Evolutionary conservation across 2,888 invertebrate species (phyloP).

Genomic region (Patella caerulea): DNA sequence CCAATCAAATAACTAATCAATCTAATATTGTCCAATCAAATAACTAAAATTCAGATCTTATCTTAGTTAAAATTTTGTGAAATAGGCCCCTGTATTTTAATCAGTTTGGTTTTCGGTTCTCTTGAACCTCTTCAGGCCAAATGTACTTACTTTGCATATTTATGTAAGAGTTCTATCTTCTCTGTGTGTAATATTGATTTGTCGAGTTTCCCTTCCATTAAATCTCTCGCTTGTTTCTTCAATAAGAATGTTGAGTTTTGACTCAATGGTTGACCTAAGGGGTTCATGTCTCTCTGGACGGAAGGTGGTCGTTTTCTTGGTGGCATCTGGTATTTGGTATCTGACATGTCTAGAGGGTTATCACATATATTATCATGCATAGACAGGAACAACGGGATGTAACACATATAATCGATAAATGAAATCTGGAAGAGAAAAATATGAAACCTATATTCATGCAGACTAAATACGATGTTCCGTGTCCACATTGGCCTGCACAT

Average conservation of each 20-base stretch:
- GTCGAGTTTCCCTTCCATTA: constrained; percentile 35
- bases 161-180: constrained; percentile 39
- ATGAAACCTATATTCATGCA: not conserved
- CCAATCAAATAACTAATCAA: no score
- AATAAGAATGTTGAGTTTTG: constrained; percentile 53
- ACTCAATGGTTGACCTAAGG: constrained; percentile 56
- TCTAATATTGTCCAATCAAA: no score
- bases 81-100: no score
- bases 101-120: no score
- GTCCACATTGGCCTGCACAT: no score
- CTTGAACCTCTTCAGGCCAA: no score
- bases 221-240: constrained; percentile 50
- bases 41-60: no score
- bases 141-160: constrained; percentile 33
- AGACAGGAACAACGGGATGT: constrained; percentile 68
- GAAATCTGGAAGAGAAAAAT: constrained; percentile 54
- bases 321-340: constrained; percentile 51
- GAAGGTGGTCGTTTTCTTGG: constrained; percentile 45
- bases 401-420: constrained; percentile 66
- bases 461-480: no score
- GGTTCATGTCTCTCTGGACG: constrained; percentile 62
- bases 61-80: no score
- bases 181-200: constrained; percentile 22
- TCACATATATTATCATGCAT: constrained; percentile 67
- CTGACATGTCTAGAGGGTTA: constrained; percentile 67